Conservation (phyloP, 2,888 invertebrate genomes). For the Anthrax anthrax region DNA sequence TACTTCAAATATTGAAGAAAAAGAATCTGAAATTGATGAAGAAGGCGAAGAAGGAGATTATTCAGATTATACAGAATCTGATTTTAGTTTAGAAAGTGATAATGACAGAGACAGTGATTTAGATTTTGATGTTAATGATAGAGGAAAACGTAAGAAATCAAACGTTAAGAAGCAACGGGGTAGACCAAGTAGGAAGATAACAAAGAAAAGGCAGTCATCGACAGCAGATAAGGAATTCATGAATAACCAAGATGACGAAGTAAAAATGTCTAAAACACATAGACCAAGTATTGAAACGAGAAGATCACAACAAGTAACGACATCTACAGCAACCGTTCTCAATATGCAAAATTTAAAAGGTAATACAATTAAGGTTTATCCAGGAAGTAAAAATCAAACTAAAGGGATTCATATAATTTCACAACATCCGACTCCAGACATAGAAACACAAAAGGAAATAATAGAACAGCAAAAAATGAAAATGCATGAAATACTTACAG, state of each 20-base stretch:
- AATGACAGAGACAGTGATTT: conserved; percentile 47
- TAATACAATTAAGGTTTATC: not conserved
- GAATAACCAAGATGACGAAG: conserved; percentile 8
- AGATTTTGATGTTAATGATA: conserved; percentile 45
- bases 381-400: not conserved
- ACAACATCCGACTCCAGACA: not conserved
- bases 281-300: conserved; percentile 3
- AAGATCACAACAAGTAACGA: conserved; percentile 13
- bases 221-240: conserved; percentile 5
- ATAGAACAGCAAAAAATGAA: not conserved
- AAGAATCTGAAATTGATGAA: conserved; percentile 9
- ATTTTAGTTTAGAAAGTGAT: conserved; percentile 37
- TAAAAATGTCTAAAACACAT: not conserved
- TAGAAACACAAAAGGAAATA: not conserved
- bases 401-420: not conserved
- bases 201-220: conserved; percentile 7
- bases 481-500: no score
- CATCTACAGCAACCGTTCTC: not conserved
- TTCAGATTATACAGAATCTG: conserved; percentile 38
- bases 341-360: not conserved
- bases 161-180: conserved; percentile 8
- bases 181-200: not conserved
- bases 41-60: conserved; percentile 35
- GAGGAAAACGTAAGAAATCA: conserved; percentile 21
- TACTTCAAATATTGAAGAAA: conserved; percentile 5